Conservation (phyloP, 2,888 invertebrate species). For the Esperia sulphurella region DNA sequence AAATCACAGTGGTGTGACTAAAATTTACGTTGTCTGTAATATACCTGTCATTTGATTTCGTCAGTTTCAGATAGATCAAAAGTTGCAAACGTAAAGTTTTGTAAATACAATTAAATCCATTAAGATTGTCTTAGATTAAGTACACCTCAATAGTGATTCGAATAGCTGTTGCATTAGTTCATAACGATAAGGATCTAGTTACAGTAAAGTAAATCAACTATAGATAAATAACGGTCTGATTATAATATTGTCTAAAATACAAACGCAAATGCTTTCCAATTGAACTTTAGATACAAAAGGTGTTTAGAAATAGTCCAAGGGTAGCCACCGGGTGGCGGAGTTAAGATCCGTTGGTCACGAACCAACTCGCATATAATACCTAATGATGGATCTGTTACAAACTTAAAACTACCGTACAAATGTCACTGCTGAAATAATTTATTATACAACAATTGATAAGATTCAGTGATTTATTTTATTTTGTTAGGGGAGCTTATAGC, state of each 20-base stretch:
- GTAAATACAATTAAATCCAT: slow-evolving; percentile 6
- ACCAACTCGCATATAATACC: slow-evolving; percentile 13
- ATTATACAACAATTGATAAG: too few relatives aligned
- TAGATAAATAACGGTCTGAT: background rate
- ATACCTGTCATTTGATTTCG: background rate
- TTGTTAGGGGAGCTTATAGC: too few relatives aligned
- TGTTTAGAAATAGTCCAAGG: slow-evolving; percentile 72
- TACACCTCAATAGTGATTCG: slow-evolving; percentile 16
- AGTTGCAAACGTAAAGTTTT: slow-evolving; percentile 6
- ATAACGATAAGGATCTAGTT: slow-evolving; percentile 23
- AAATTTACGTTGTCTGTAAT: background rate
- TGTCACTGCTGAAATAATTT: too few relatives aligned
- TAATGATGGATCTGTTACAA: too few relatives aligned
- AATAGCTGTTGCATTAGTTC: slow-evolving; percentile 26
- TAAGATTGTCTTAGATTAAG: slow-evolving; percentile 4
- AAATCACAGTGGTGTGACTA: slow-evolving; percentile 34
- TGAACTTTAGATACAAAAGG: slow-evolving; percentile 65
- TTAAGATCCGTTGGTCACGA: slow-evolving; percentile 72
- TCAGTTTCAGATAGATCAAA: background rate
- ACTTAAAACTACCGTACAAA: too few relatives aligned
- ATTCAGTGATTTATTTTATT: too few relatives aligned
- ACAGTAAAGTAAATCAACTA: slow-evolving; percentile 19
- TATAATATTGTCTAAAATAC: slow-evolving; percentile 26
- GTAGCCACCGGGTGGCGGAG: slow-evolving; percentile 60
- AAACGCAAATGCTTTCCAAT: slow-evolving; percentile 50